A percentile compares a stretch with the other conserved stretches of the same genome.
These are phyloP conservation scores for Hybognathus amarus DNA, from an alignment of 2,797 vertebrate species.

Conservation along the genomic window DNA sequence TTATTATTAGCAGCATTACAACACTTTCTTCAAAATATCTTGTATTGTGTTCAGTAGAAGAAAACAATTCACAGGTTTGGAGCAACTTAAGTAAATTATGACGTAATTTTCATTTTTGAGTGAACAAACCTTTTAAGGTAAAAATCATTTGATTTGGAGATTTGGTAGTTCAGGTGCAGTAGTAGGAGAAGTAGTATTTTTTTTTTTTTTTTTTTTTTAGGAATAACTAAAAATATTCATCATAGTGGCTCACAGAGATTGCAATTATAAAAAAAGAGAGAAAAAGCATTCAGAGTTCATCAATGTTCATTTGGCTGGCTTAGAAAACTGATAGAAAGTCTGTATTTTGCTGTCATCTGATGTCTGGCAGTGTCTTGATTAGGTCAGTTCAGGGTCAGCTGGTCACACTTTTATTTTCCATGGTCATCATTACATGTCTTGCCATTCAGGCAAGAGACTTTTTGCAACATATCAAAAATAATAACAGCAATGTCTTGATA, in stretches of 20 bases:
- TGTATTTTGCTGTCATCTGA: conserved; percentile 64
- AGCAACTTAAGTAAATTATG: too few species aligned
- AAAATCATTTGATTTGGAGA: background rate
- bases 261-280: conserved; percentile 58
- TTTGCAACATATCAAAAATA: conserved; percentile 70
- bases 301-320: conserved; percentile 26
- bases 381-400: conserved; percentile 69
- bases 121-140: background rate
- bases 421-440: conserved; percentile 68
- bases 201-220: too few species aligned
- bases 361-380: conserved; percentile 67
- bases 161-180: background rate
- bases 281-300: conserved; percentile 40
- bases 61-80: too few species aligned
- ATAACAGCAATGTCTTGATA: conserved; percentile 64
- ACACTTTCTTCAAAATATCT: too few species aligned
- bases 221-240: conserved; percentile 16
- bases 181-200: background rate
- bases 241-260: conserved; percentile 63
- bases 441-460: conserved; percentile 66
- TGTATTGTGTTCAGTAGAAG: too few species aligned
- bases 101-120: too few species aligned
- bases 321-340: conserved; percentile 62
- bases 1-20: background rate
- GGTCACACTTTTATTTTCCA: conserved; percentile 68